These are phyloP conservation scores for Syritta pipiens DNA, from an alignment of 2,888 invertebrate species.

Conservation along the genomic window DNA sequence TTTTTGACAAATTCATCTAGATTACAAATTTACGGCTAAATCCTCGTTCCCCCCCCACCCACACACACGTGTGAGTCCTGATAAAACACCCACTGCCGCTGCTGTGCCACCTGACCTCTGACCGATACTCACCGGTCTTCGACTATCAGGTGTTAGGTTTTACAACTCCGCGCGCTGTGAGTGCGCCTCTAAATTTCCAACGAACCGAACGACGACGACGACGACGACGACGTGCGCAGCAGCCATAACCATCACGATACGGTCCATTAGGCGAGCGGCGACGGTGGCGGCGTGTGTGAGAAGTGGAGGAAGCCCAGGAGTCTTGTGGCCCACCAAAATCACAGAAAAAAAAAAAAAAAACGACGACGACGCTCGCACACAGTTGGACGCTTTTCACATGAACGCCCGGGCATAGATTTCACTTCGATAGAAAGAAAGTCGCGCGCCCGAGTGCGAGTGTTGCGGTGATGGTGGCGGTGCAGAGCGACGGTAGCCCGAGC, in stretches of 20 bases:
- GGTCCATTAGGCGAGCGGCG: slow-evolving; percentile 56
- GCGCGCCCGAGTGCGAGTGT: slow-evolving; percentile 20
- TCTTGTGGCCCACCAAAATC: background rate
- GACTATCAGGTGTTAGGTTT: slow-evolving; percentile 62
- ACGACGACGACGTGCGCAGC: slow-evolving; percentile 41
- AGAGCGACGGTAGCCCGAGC: slow-evolving; percentile 40
- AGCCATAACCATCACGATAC: slow-evolving; percentile 62
- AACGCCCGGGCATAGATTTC: slow-evolving; percentile 61
- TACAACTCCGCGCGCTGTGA: slow-evolving; percentile 24
- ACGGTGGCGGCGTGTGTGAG: no score
- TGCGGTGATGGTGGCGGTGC: slow-evolving; percentile 14
- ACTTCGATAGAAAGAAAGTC: slow-evolving; percentile 66
- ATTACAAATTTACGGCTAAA: slow-evolving; percentile 60
- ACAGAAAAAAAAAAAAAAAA: background rate
- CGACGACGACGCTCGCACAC: slow-evolving; percentile 43
- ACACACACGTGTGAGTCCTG: slow-evolving; percentile 28
- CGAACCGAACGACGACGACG: no score
- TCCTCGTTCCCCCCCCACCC: slow-evolving; percentile 1
- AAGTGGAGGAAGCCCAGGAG: slow-evolving; percentile 32
- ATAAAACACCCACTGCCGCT: slow-evolving; percentile 50
- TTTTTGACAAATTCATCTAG: slow-evolving; percentile 58
- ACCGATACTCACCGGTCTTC: slow-evolving; percentile 26
- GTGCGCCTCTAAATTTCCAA: slow-evolving; percentile 40
- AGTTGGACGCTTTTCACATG: slow-evolving; percentile 66
- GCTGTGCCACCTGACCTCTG: slow-evolving; percentile 13